Evolutionary conservation across 2,113 vertebrate species (phyloP), one percentile per base, ranked within the genome.

Genomic region (Sinocyclocheilus grahami): DNA sequence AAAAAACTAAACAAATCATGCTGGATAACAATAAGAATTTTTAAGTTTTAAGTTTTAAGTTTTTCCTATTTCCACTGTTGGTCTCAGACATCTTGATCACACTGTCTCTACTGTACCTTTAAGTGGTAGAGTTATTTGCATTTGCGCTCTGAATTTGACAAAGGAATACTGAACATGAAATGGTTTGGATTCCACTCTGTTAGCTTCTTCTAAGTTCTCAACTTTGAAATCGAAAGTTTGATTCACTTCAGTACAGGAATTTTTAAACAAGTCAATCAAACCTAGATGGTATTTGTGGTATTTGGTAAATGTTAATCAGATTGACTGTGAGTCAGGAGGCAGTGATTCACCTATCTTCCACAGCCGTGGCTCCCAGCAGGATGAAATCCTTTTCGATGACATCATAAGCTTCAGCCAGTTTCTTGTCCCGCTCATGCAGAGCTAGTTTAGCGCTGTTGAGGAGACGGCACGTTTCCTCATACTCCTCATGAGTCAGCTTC

Each of bases 311-410:
- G 11, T 42, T 1, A 60, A 20, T 83, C 46, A 48, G 24, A 30
- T 13, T 55, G 46, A 46, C 24, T 14, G 53, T 22, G 55, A 60
- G 6, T 60, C 55, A 58, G 55, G 7, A 20, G 5, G 55, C 39
- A 46, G 39, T 39, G 24, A 94, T 92, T 62, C 69, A 99, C 98
- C 97, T 95, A 93, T 99, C 98, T 93, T 99, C 98, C 3, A 99
- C 98, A 3, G 98, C 98, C 0, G 98, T 99, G 87, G 98, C 98
- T 81, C 98, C 98, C 53, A 99, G 95, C 90, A 99, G 95, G 69
- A 96, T 93, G 30, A 99, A 95, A 76, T 97, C 96, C 48, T 87
- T 96, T 94, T 99, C 98, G 11, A 99, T 96, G 24, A 95, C 84
- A 89, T 99, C 97, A 2, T 98, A 99, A 0, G 95, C 97, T 89